phyloP scores from a whole-genome alignment of 2,113 vertebrate species.

The Danionella cerebrum region DNA sequence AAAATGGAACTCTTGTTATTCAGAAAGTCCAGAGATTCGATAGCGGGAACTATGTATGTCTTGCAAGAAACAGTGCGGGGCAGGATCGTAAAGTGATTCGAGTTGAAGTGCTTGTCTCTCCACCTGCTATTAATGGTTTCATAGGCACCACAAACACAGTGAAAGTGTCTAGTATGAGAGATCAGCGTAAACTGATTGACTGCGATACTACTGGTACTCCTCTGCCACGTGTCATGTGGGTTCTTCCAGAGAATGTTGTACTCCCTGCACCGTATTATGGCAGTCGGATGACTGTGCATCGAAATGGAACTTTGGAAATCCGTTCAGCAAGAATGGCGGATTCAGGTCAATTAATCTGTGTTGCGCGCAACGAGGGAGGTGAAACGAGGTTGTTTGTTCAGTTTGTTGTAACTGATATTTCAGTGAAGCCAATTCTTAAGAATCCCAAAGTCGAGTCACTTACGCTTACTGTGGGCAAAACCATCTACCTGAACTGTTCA shows the following conservation, averaged over 20 bases:
- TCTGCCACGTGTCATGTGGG: constrained; percentile 72
- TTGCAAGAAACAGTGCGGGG: constrained; percentile 69
- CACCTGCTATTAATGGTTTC: constrained; percentile 74
- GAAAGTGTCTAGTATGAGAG: constrained; percentile 56
- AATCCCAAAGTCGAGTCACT: constrained; percentile 62
- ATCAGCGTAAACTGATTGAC: constrained; percentile 65
- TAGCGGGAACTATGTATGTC: constrained; percentile 84
- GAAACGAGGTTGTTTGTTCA: constrained; percentile 72
- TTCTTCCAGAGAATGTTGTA: constrained; percentile 77
- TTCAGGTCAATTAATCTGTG: constrained; percentile 69
- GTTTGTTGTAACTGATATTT: constrained; percentile 63
- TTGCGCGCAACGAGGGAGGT: constrained; percentile 80
- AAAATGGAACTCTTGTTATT: constrained; percentile 76
- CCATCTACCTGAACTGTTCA: constrained; percentile 80
- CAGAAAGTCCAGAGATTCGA: constrained; percentile 78
- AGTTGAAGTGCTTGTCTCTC: constrained; percentile 65
- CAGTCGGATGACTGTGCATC: constrained; percentile 73
- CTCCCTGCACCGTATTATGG: constrained; percentile 80
- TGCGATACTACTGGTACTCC: constrained; percentile 76
- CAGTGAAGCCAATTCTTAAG: constrained; percentile 56
- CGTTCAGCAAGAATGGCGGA: constrained; percentile 62
- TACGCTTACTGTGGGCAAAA: constrained; percentile 65
- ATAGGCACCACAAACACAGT: constrained; percentile 50
- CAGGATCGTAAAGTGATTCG: constrained; percentile 65
- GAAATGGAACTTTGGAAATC: constrained; percentile 85